phyloP scores from a whole-genome alignment of 92 coral and sea anemone species.

The Phymanthus crucifer region DNA sequence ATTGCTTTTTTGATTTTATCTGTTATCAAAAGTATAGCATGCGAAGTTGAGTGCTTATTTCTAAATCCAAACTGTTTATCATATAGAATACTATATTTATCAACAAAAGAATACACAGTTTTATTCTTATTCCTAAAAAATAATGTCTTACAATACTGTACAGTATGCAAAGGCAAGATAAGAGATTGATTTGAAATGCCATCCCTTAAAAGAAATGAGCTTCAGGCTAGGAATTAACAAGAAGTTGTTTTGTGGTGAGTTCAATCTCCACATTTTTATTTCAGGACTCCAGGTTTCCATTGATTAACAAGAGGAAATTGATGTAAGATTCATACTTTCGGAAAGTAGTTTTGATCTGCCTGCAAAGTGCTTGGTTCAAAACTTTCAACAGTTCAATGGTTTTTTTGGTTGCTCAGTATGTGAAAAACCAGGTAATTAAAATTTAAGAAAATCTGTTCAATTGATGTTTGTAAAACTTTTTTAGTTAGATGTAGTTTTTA shows the following conservation, averaged over 20 bases:
- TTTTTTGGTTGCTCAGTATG: conserved; percentile 32
- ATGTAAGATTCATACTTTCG: conserved; percentile 9
- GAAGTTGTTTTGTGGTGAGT: conserved; percentile 2
- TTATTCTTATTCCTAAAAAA: background rate
- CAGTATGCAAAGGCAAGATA: background rate
- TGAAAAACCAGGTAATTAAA: background rate
- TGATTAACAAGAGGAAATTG: background rate
- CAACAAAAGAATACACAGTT: too few species aligned
- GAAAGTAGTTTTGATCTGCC: conserved; percentile 18
- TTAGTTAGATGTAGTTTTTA: background rate
- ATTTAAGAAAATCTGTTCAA: background rate
- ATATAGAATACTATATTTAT: too few species aligned
- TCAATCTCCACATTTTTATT: background rate
- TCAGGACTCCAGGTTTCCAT: background rate
- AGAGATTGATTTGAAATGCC: background rate
- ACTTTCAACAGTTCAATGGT: conserved; percentile 29
- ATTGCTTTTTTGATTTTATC: too few species aligned
- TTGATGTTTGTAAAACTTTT: too few species aligned
- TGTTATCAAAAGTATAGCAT: too few species aligned
- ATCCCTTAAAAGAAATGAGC: background rate
- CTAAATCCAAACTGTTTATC: too few species aligned
- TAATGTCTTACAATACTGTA: background rate
- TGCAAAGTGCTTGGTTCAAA: conserved; percentile 33
- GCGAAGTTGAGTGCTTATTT: too few species aligned
- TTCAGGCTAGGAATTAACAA: background rate